phyloP scores from a whole-genome alignment of 2,888 invertebrate genomes.

The Mellilla xanthometata region DNA sequence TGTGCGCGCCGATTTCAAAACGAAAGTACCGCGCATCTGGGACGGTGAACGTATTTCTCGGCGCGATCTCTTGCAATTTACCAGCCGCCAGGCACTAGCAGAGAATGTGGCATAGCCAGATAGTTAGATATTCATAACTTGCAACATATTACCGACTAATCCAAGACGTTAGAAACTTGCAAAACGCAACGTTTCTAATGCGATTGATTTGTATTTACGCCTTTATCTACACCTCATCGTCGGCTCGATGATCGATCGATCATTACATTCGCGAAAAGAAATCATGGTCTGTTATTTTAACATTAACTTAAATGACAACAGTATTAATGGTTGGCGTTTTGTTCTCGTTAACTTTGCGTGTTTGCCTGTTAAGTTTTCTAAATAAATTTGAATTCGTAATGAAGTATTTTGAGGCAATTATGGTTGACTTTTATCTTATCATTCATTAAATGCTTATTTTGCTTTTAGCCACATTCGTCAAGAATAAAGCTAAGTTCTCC shows the following conservation, averaged over 20 bases:
- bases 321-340: neutral
- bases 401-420: too few species aligned
- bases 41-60: slow-evolving; percentile 82
- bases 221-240: slow-evolving; percentile 15
- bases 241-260: slow-evolving; percentile 11
- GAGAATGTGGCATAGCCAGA: slow-evolving; percentile 68
- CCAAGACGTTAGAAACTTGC: slow-evolving; percentile 51
- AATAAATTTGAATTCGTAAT: too few species aligned
- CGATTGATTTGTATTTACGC: slow-evolving; percentile 44
- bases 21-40: slow-evolving; percentile 82
- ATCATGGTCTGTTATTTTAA: slow-evolving; percentile 5
- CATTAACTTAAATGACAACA: slow-evolving; percentile 10
- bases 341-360: neutral
- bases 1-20: slow-evolving; percentile 81
- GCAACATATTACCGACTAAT: slow-evolving; percentile 56
- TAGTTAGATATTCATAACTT: slow-evolving; percentile 72
- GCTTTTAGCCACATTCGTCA: too few species aligned
- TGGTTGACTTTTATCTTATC: too few species aligned
- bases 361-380: slow-evolving; percentile 1
- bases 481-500: too few species aligned
- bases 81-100: slow-evolving; percentile 60
- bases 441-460: too few species aligned
- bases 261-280: slow-evolving; percentile 10
- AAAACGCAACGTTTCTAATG: slow-evolving; percentile 62
- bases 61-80: slow-evolving; percentile 77